Conservation (phyloP, 2,113 vertebrate species). For the Haemorhous mexicanus region DNA sequence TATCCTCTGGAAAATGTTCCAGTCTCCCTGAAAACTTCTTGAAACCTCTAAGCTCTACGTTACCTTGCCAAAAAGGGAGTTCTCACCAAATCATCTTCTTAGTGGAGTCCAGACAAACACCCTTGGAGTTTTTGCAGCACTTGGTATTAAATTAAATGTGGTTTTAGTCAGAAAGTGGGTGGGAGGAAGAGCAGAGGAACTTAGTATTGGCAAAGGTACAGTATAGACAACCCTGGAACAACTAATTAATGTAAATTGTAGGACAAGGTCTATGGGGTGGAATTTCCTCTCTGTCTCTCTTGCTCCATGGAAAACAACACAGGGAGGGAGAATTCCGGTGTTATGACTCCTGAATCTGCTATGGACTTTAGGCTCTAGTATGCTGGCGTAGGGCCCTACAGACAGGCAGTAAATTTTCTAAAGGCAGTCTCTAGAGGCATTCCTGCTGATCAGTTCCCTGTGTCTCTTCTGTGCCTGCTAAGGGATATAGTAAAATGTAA, state of each 20-base stretch:
- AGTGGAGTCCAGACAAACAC: not conserved
- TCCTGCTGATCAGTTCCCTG: rapidly evolving
- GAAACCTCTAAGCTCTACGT: not conserved
- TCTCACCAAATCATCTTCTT: not conserved
- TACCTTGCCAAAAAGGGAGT: not conserved
- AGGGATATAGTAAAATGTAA: not conserved
- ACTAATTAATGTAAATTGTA: not conserved
- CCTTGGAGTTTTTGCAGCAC: not conserved
- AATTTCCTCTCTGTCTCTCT: not conserved
- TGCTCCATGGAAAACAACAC: not conserved
- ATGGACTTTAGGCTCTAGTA: not conserved
- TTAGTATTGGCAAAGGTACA: not conserved
- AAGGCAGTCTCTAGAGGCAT: not conserved
- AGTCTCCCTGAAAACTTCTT: not conserved
- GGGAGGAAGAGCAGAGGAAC: not conserved
- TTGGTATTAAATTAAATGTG: not conserved
- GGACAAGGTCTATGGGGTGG: not conserved
- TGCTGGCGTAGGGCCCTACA: not conserved
- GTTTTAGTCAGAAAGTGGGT: not conserved
- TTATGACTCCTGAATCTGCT: not conserved
- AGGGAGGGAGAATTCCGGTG: not conserved
- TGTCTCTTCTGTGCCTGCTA: not conserved
- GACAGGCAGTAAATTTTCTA: not conserved
- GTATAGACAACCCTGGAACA: not conserved
- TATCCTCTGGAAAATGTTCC: not conserved